Percentiles rank a stretch among this genome's conserved stretches.
These are phyloP conservation scores for Philotrypesis tridentata DNA, from an alignment of 1,140 invertebrate genomes.

Conservation along the genomic window DNA sequence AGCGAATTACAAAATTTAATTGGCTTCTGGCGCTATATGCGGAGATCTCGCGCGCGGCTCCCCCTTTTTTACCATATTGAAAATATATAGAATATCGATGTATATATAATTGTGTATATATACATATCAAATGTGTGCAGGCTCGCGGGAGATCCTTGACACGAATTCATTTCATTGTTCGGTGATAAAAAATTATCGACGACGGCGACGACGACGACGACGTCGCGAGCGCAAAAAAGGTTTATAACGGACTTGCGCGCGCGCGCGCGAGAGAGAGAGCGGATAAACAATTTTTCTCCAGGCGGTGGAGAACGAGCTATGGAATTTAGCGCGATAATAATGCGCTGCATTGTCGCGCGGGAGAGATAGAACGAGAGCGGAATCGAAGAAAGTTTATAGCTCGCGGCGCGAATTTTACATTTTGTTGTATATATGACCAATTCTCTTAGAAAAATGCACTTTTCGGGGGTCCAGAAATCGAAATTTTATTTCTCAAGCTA, in stretches of 20 bases:
- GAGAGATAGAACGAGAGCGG: not conserved
- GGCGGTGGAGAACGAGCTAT: too few species aligned
- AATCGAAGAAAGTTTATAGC: not conserved
- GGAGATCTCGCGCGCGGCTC: not conserved
- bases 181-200: constrained; percentile 24
- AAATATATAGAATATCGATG: not conserved
- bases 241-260: not conserved
- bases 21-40: not conserved
- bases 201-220: too few species aligned
- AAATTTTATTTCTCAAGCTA: too few species aligned
- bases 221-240: not conserved
- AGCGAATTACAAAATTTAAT: constrained; percentile 36
- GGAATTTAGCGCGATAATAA: not conserved
- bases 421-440: not conserved
- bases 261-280: too few species aligned
- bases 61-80: constrained; percentile 16
- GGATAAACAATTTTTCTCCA: not conserved
- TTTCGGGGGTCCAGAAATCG: too few species aligned
- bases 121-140: not conserved
- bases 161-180: constrained; percentile 42
- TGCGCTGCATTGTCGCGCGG: too few species aligned
- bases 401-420: not conserved
- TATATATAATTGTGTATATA: too few species aligned
- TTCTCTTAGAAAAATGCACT: too few species aligned
- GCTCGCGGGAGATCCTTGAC: constrained; percentile 40